Evolutionary conservation across 2,888 invertebrate genomes (phyloP), one percentile per base, ranked within the genome.

Genomic region (Odontomyia ornata): DNA sequence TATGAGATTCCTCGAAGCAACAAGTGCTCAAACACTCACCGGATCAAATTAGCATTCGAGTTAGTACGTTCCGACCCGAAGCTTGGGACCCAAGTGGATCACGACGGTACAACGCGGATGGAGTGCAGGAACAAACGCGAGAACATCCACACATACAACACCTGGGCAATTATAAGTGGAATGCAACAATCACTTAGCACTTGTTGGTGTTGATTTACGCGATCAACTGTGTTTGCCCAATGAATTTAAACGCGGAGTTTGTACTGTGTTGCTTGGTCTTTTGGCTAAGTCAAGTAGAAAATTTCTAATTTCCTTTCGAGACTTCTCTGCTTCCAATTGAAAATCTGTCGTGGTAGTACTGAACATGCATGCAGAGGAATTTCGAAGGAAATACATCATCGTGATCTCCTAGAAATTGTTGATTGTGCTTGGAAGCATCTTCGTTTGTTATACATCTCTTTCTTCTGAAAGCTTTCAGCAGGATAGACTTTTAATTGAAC

Each of bases 1-100:
- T 69, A 46, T 21, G 69, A 47, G 69, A 69, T 69, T 57, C 73
- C 23, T 28, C 57, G 43, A 73, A 60, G 27, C 27, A 25, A 28
- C 73, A 73, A 73, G 73, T 73, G 60, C 57, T 52, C 52, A 57
- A 73, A 73, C 60, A 73, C 60, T 73, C 36, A 15, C 57, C 57
- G 57, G 11, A 36, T 18, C 36, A 57, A 73, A 73, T 73, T 73
- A 73, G 73, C 73, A 60, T 72, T 28, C 15, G n/a, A 60, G 73
- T 23, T 36, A 23, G 73, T 9, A 47, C 25, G 5, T 69, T 30
- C 23, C 30, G 1, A 25, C 47, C 25, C 25, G 65, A n/a, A 30
- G 25, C 9, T 47, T 28, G 30, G 13, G 46, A 13, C 7, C 27
- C 60, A 25, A 60, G 27, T 47, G 25, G 25, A 46, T 47, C 25